These are phyloP conservation scores for Takifugu bimaculatus DNA, from an alignment of 2,113 vertebrate species.

Conservation along the genomic window DNA sequence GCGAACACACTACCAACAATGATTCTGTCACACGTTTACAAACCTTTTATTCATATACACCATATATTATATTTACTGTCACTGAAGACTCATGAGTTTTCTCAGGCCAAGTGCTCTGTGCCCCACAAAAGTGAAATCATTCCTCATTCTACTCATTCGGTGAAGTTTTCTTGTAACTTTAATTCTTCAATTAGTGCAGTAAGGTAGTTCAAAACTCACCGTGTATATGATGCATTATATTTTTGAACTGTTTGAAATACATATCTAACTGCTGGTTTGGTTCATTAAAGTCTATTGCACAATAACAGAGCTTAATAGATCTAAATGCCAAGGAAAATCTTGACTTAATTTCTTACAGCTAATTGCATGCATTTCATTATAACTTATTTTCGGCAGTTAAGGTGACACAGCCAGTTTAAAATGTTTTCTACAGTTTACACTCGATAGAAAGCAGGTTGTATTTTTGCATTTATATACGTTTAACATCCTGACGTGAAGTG, in stretches of 20 bases:
- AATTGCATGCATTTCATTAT: no score
- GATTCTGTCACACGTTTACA: no score
- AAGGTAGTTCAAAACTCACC: not conserved
- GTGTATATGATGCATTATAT: slow-evolving; percentile 1
- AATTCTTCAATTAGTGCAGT: slow-evolving; percentile 5
- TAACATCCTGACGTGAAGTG: not conserved
- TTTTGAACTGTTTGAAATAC: slow-evolving; percentile 9
- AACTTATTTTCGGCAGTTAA: no score
- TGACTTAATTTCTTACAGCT: no score
- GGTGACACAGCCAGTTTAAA: no score
- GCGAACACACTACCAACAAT: no score
- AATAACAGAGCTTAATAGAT: no score
- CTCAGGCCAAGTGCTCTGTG: slow-evolving; percentile 28
- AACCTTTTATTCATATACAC: no score
- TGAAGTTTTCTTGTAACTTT: slow-evolving; percentile 34
- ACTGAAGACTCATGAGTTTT: slow-evolving; percentile 27
- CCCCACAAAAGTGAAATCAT: slow-evolving; percentile 43
- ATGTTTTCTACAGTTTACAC: no score
- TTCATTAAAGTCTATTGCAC: no score
- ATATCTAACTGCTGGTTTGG: no score
- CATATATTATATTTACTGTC: not conserved
- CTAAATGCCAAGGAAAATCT: no score
- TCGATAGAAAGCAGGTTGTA: not conserved
- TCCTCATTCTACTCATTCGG: slow-evolving; percentile 31
- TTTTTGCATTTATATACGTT: not conserved